phyloP scores from a whole-genome alignment of 2,888 invertebrate species.

The Hartigia nigra region DNA sequence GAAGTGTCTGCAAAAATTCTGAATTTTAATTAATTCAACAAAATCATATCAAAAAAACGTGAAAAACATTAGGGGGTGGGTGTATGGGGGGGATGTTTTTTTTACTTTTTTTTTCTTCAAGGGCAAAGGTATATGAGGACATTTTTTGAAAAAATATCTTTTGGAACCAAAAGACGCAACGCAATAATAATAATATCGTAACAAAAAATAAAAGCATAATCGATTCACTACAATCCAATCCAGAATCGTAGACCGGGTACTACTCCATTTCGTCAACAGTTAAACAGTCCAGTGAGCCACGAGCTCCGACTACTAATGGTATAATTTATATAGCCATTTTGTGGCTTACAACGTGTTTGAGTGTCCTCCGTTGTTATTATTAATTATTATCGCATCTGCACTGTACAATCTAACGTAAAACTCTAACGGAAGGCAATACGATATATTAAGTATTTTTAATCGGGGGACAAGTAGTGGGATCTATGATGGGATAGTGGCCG shows the following conservation, averaged over 20 bases:
- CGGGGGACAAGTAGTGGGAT: neutral
- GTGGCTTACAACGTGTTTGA: conserved; percentile 15
- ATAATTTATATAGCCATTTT: conserved; percentile 16
- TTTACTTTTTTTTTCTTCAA: neutral
- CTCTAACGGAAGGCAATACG: conserved; percentile 39
- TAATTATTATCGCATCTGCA: conserved; percentile 43
- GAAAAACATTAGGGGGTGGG: conserved; percentile 47
- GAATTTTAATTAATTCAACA: conserved; percentile 60
- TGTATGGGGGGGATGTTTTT: conserved; percentile 24
- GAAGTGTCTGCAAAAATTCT: conserved; percentile 52
- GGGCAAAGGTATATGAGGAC: conserved; percentile 7
- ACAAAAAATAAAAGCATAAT: conserved; percentile 56
- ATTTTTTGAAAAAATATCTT: conserved; percentile 13
- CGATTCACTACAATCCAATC: conserved; percentile 56
- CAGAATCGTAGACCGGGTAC: conserved; percentile 60
- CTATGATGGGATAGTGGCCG: neutral
- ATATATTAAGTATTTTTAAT: neutral
- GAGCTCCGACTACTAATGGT: conserved; percentile 29
- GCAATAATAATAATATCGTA: conserved; percentile 43
- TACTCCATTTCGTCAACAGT: conserved; percentile 60
- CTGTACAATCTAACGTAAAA: conserved; percentile 52
- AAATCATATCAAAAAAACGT: conserved; percentile 59
- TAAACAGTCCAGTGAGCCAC: conserved; percentile 51
- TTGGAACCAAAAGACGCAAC: conserved; percentile 39
- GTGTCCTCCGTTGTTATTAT: conserved; percentile 27